Conservation (phyloP, 2,113 vertebrate genomes). For the Poecilia latipinna region DNA sequence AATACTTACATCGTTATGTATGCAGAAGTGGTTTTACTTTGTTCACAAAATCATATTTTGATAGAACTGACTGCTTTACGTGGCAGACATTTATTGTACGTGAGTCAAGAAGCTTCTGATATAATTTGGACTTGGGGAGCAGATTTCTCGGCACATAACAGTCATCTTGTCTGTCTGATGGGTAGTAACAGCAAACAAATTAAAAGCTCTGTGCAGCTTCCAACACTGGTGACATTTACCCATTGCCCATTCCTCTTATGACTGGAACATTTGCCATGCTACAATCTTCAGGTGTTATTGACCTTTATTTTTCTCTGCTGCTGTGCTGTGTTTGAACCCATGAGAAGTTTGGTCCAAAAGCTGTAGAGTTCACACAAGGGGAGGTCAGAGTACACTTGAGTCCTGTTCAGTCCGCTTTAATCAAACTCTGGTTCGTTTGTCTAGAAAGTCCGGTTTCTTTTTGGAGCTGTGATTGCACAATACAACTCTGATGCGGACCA, state of each 20-base stretch:
- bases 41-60: slow-evolving; percentile 40
- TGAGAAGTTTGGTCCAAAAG: slow-evolving; percentile 1
- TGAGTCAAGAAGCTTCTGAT: slow-evolving; percentile 46
- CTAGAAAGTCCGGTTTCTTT: no score
- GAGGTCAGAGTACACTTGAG: slow-evolving; percentile 25
- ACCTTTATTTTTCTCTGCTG: slow-evolving; percentile 56
- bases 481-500: no score
- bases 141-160: slow-evolving; percentile 71
- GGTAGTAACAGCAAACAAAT: slow-evolving; percentile 73
- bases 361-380: slow-evolving; percentile 16
- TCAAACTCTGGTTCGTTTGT: no score
- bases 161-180: slow-evolving; percentile 63
- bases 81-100: slow-evolving; percentile 52
- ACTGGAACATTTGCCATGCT: slow-evolving; percentile 59
- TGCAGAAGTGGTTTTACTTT: neutral
- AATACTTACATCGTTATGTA: no score
- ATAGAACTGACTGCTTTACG: slow-evolving; percentile 64
- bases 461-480: no score
- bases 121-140: slow-evolving; percentile 55
- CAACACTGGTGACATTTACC: slow-evolving; percentile 69
- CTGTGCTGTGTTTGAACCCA: slow-evolving; percentile 29
- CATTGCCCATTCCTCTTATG: slow-evolving; percentile 63
- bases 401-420: no score
- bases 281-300: slow-evolving; percentile 40
- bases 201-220: slow-evolving; percentile 57